Evolutionary conservation across 2,888 invertebrate genomes (phyloP).

Genomic region (Melinaea marsaeus): DNA sequence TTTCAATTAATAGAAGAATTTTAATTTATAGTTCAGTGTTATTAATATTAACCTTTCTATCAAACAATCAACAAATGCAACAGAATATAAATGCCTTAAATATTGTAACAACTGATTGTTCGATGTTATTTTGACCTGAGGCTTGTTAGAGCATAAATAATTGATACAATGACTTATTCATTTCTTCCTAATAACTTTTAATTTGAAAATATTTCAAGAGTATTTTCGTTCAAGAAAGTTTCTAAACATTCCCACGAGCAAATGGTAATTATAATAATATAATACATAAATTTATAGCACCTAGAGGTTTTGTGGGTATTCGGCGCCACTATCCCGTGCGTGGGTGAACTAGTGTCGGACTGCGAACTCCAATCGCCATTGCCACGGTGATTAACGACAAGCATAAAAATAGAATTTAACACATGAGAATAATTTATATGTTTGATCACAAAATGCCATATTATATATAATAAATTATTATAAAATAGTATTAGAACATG

Average conservation of each 20-base stretch:
- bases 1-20: too few species aligned
- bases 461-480: neutral
- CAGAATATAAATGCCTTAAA: too few species aligned
- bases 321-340: conserved; percentile 43
- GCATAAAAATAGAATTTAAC: conserved; percentile 4
- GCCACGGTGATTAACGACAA: conserved; percentile 58
- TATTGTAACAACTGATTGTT: too few species aligned
- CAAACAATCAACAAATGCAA: too few species aligned
- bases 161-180: neutral
- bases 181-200: neutral
- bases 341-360: conserved; percentile 60
- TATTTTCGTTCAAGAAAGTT: neutral
- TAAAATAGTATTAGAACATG: neutral
- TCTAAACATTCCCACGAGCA: conserved; percentile 1
- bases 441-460: neutral
- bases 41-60: too few species aligned
- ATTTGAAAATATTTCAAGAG: neutral
- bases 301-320: conserved; percentile 25
- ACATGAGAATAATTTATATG: neutral
- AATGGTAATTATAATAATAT: conserved; percentile 5
- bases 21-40: too few species aligned
- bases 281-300: conserved; percentile 4
- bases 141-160: too few species aligned
- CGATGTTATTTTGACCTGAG: too few species aligned
- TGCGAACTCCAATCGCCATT: conserved; percentile 38